Percentiles rank a stretch among this genome's conserved stretches.
phyloP scores from a whole-genome alignment of 2,888 invertebrate genomes.

The Melikaiella ostensackeni region DNA sequence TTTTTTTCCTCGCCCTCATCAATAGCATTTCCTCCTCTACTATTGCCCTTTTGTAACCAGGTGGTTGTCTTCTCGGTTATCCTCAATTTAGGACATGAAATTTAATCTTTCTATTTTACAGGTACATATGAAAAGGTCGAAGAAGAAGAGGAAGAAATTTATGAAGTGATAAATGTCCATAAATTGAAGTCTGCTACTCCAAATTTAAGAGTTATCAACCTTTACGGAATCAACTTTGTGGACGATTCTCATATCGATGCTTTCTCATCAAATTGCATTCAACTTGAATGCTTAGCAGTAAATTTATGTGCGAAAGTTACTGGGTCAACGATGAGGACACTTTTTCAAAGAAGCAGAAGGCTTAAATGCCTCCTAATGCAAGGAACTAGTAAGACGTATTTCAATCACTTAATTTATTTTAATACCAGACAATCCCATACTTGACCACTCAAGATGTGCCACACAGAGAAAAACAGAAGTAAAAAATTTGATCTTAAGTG shows the following conservation, averaged over 20 bases:
- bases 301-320: conserved; percentile 98
- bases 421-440: too few relatives aligned
- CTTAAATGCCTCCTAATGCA: conserved; percentile 96
- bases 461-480: too few relatives aligned
- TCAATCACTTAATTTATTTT: not conserved
- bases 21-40: too few relatives aligned
- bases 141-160: conserved; percentile 99
- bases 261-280: conserved; percentile 96
- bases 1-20: too few relatives aligned
- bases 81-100: too few relatives aligned
- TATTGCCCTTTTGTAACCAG: too few relatives aligned
- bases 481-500: too few relatives aligned
- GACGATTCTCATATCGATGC: conserved; percentile 99
- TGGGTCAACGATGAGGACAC: conserved; percentile 95
- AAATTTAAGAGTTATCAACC: conserved; percentile 96
- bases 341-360: conserved; percentile 95
- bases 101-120: conserved; percentile 66
- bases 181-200: conserved; percentile 99
- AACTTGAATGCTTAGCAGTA: conserved; percentile 97
- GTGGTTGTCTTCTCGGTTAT: too few relatives aligned
- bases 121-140: conserved; percentile 98
- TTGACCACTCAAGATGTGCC: too few relatives aligned
- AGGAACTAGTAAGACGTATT: conserved; percentile 88
- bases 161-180: conserved; percentile 99
- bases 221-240: conserved; percentile 98